phyloP scores from a whole-genome alignment of 2,888 invertebrate genomes.

The Leucoma salicis region DNA sequence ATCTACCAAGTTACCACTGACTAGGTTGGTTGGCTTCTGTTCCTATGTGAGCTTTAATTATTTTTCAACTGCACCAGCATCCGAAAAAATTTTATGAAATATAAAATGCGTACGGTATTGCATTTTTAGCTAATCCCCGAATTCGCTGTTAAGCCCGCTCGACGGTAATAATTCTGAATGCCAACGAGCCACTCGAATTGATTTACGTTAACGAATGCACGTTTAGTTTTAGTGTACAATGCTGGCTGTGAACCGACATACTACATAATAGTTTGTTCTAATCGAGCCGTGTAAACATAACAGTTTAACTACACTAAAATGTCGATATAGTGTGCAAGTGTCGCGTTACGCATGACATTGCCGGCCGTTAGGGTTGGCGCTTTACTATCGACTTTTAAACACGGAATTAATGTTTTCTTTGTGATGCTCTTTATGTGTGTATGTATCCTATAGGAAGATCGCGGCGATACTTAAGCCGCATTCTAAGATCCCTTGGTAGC shows the following conservation, averaged over 20 bases:
- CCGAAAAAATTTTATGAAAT: too few species aligned
- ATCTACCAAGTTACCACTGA: too few species aligned
- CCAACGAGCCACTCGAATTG: slow-evolving; percentile 20
- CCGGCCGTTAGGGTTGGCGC: slow-evolving; percentile 24
- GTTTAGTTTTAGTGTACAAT: slow-evolving; percentile 35
- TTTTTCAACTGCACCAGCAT: too few species aligned
- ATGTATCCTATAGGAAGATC: too few species aligned
- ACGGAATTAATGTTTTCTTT: background rate
- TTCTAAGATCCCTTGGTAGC: too few species aligned
- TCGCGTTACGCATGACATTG: slow-evolving; percentile 19
- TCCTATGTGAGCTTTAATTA: too few species aligned
- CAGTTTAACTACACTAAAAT: slow-evolving; percentile 51
- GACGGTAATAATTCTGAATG: slow-evolving; percentile 26
- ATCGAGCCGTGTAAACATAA: slow-evolving; percentile 62
- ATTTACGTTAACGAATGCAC: slow-evolving; percentile 17
- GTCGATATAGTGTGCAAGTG: slow-evolving; percentile 34
- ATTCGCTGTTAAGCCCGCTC: slow-evolving; percentile 19
- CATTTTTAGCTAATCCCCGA: slow-evolving; percentile 26
- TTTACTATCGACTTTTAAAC: slow-evolving; percentile 1
- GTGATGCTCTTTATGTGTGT: background rate
- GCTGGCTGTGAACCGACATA: slow-evolving; percentile 36
- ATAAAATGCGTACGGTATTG: too few species aligned
- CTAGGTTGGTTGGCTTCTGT: too few species aligned
- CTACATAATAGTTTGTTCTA: slow-evolving; percentile 38
- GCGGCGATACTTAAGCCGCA: too few species aligned